Base-by-base conservation (phyloP, 2,888 invertebrate genomes). In the Himalopsyche anomala region DNA sequence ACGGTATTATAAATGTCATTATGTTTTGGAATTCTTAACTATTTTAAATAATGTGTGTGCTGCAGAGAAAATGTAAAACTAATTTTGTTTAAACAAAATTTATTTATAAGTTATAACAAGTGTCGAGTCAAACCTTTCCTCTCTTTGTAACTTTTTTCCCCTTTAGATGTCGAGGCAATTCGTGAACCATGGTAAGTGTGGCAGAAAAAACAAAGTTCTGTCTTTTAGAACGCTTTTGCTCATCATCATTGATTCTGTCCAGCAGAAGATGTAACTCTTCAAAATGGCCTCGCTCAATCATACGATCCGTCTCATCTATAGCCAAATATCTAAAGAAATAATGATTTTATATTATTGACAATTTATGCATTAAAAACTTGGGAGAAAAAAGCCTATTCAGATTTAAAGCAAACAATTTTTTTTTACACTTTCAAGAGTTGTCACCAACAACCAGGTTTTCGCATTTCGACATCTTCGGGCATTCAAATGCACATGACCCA, bases 181-280 rank as follows among this genome's bases (percentile, higher is more conserved):
- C 97, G 89, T 99, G 98, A 0, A 98, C 96, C 90, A 99, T 92
- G 0, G 99, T 98, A 51, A 99, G 93, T 0, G 99, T 99, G 17
- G 99, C 99, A 0, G 99, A 99, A 92, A 99, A 99, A 0, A 99
- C 97, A 90, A 99, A 98, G 90, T 97, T 99, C 92, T 99, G 99
- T 3, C 99, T 92, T 55, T 93, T 90, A 83, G 93, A 92, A 36
- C 94, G 92, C 69, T 94, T 94, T 0, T 90, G 90, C 62, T 95
- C 94, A 89, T 96, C 95, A 17, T 92, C 92, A 91, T 99, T 98
- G 8, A 99, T 92, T 0, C 95, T 92, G 89, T 96, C 96, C 5
- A 99, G 91, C 62, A 99, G 92, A 17, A 95, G 94, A 38, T 96
- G 95, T 3, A 99, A 91, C 92, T 99, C 99, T 89, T 97, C 96